Evolutionary conservation across 2,113 vertebrate genomes (phyloP), one percentile per base, ranked within the genome.

Genomic region (Onychostruthus taczanowskii): DNA sequence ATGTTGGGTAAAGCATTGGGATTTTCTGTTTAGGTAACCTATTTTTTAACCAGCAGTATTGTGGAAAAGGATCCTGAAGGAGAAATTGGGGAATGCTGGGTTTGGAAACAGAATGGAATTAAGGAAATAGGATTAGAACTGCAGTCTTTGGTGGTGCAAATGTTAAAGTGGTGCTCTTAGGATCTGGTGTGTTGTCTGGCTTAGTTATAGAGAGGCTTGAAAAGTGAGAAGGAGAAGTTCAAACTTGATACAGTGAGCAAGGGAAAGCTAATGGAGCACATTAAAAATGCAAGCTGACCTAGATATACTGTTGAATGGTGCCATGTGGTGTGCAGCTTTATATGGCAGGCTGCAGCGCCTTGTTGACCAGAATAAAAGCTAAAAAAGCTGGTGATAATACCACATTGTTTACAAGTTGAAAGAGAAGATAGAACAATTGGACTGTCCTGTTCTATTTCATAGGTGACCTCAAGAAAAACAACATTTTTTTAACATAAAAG

Each of bases 201-300:
- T 96, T 49, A 76, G 41, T 87, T 87, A 39, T 35, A 49, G 11
- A 22, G n/a, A 55, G 46, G 69, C 78, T 78, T 82, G 93, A 93
- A 93, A 90, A 94, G 64, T 68, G 90, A 88, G 94, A 83, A 47
- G 47, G 33, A 72, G 37, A 59, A 94, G 76, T 90, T 96, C 74
- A 74, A 78, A 90, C 61, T 87, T 90, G 85, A 89, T 90, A 87
- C 53, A 87, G 49, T 78, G 80, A 89, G 83, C 68, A 78, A 90
- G n/a, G 41, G 80, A 64, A 61, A 72, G 72, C 73, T 93, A 90
- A 93, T 94, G 90, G 93, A 94, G 56, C 88, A 73, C 92, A 93
- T 94, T 78, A 96, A 95, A 96, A 94, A 96, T 96, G 94, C 94
- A 95, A 35, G 76, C 90, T 95, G 93, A 90, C 96, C 95, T 90